Base-by-base conservation (phyloP, 2,888 invertebrate species). In the Thalpophila matura region DNA sequence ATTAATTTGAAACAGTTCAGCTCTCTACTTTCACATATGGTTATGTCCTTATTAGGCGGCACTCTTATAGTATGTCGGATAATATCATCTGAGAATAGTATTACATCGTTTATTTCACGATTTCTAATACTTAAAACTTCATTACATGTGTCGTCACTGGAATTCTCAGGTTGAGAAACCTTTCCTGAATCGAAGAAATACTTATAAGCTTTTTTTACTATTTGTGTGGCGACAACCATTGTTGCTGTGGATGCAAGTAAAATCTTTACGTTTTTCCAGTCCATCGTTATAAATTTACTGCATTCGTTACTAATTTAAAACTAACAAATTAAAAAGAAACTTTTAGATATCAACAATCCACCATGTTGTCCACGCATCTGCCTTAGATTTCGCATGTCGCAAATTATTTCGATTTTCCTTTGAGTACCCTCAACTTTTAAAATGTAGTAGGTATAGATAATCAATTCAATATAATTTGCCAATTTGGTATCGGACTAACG, bases 91-190 rank as follows among this genome's bases (percentile, higher is more conserved):
- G 95, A 93, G 78, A 95, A 95, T 70, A 95, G 79, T 80, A 95
- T 93, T 0, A 95, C 95, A 76, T 95, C 95, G 69, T 94, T 94
- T 69, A 95, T 94, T 81, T 95, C 95, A 71, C 91, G 90, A 76
- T 89, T 91, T 78, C 86, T 95, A 33, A 81, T 77, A 69, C 80
- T 85, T 50, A 90, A 68, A 38, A 88, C 75, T 74, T 93, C 93
- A 73, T 84, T 88, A 74, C 88, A 89, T 35, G 82, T 77, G 59
- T 92, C 90, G 35, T 91, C 88, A 46, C 63, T 79, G 33, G 70
- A 78, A 18, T 67, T 68, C 65, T 89, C 87, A 29, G 82, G 54
- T 73, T 83, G 81, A 49, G 74, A 67, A 40, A 71, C 67, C 59
- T 83, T 83, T 69, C 77, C 85, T 40, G 83, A 62, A 33, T 76